phyloP scores from a whole-genome alignment of 2,113 vertebrate genomes.

The Dicentrarchus labrax region DNA sequence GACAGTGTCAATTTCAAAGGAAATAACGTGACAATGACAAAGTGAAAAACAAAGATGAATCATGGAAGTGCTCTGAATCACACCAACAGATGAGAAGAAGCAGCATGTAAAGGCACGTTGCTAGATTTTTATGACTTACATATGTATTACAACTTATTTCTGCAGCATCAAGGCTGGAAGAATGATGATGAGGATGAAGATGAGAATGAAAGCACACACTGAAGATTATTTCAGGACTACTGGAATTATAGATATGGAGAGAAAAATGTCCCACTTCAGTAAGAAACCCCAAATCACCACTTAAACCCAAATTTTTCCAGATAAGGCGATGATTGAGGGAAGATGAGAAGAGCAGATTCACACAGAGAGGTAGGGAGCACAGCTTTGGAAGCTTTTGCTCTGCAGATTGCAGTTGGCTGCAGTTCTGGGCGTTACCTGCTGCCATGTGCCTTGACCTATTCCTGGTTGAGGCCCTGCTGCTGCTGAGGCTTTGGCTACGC shows the following conservation, averaged over 20 bases:
- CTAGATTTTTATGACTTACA: too few species aligned
- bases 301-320: slow-evolving; percentile 28
- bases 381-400: slow-evolving; percentile 38
- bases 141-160: too few species aligned
- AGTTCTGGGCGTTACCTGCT: slow-evolving; percentile 79
- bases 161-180: background rate
- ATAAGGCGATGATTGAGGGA: slow-evolving; percentile 52
- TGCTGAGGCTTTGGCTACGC: slow-evolving; percentile 74
- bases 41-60: slow-evolving; percentile 37
- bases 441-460: slow-evolving; percentile 52
- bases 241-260: slow-evolving; percentile 9
- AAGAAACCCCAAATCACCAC: slow-evolving; percentile 47
- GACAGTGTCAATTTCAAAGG: background rate
- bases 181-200: background rate
- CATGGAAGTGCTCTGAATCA: slow-evolving; percentile 10
- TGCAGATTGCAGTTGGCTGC: slow-evolving; percentile 55
- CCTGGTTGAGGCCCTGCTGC: slow-evolving; percentile 61
- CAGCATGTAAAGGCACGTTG: slow-evolving; percentile 15
- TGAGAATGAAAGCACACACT: slow-evolving; percentile 22
- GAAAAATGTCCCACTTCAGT: slow-evolving; percentile 32
- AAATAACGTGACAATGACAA: background rate
- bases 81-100: slow-evolving; percentile 7
- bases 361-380: slow-evolving; percentile 37
- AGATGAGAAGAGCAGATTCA: slow-evolving; percentile 57
- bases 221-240: slow-evolving; percentile 9